Base-by-base conservation (phyloP, 2,888 invertebrate species). In the Trissoscelio sp. region DNA sequence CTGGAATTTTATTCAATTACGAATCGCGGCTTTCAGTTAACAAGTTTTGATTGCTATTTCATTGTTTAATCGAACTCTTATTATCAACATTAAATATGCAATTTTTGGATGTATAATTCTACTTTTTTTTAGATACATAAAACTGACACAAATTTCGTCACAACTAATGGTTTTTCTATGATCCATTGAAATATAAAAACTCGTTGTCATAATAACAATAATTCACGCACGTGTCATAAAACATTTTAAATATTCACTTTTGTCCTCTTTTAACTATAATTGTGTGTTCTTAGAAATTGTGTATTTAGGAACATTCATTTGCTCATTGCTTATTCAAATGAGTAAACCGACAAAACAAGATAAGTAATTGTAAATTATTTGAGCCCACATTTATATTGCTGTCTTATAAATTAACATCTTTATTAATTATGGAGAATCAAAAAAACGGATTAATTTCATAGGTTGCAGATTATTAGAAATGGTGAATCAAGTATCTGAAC, bases 1-100 rank as follows among this genome's bases (percentile, higher is more conserved):
- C 57, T 28, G 70, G 70, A 79, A 78, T 78, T 78, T 78, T 70
- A 70, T 78, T 78, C 46, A 78, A 70, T 78, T 64, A 70, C 39
- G 20, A 78, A 42, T 62, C 31, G 64, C 64, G 37, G 39, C 67
- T 34, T 67, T 64, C 14, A 7, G 28, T 48, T 31, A 24, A 60
- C 9, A 57, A 28, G 18, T 18, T 34, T 28, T 48, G 24, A 46
- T 75, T 55, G 24, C 37, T 4, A n/a, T 42, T 67, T 57, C 12
- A 75, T 66, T 48, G 48, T 75, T 75, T 51, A 39, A 24, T 42
- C 22, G 6, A 37, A 42, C 18, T 51, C 28, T 42, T 60, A 72
- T 39, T 22, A 48, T 37, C 12, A 44, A 42, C 44, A 28, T 28
- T 3, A 28, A 28, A 28, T 28, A 28, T 28, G 6, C 28, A 28